Evolutionary conservation across 2,113 vertebrate species (phyloP), one percentile per base, ranked within the genome.

Genomic region (Mobula hypostoma): DNA sequence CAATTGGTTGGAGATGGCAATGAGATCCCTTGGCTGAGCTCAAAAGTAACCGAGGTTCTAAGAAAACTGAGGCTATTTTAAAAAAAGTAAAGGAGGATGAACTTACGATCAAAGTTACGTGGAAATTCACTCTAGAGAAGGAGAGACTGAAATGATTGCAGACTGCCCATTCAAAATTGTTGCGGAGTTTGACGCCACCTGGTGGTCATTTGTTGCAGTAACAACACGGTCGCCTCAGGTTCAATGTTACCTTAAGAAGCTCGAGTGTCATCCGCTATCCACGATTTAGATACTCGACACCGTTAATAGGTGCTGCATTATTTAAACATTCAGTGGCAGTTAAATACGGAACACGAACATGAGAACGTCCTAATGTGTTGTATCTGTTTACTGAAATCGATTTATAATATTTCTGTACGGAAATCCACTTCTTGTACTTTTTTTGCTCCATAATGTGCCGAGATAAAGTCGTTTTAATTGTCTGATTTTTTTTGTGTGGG

Each of bases 301-400:
- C 24, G 36, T 72, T 76, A 93, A 74, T 70, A 74, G 91, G 91
- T 29, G 27, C 61, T 93, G 85, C 68, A 93, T 74, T 74, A 70
- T 74, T 92, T 27, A 93, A 93, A 76, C 91, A 56, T 56, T 74
- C 48, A 93, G 68, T 93, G 66, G 40, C 91, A 93, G 91, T 76
- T 74, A 92, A 92, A 92, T 72, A 92, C 70, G 68, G 90, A 74
- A 40, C 68, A 74, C 7, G 90, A 92, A 40, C 32, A 74, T 9
- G 66, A 72, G 90, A 72, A 72, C 36, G 32, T 24, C 66, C 36
- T 27, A 7, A 72, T 74, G 19, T 27, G 27, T 48, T 68, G 66
- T 17, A 93, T 74, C 68, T 74, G 66, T 93, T 93, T 93, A 72
- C 40, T 72, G 91, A 93, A 74, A 29, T 66, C 40, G 68, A 93